Base-by-base conservation (phyloP, 2,888 invertebrate species). In the Tiphia femorata region DNA sequence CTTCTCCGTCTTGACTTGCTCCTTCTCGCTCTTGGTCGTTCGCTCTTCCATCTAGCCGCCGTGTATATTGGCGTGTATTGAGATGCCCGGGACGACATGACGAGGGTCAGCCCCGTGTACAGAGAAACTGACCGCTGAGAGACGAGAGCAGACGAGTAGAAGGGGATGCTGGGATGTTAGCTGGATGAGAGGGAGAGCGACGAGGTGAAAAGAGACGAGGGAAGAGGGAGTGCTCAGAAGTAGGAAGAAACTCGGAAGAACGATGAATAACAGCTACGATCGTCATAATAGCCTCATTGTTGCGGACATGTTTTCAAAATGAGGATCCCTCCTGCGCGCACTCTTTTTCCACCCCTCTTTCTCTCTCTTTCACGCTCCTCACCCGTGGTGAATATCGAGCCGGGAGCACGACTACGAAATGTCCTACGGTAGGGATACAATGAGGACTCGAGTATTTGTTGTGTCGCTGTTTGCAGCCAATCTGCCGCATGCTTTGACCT, bases 251-350 rank as follows among this genome's bases (percentile, higher is more conserved):
- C 23, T 20, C 17, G 58, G 43, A 59, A 56, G 46, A 29, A 56
- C 33, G 56, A 65, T 61, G 59, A 73, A 74, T 58, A 52, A 67
- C 70, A 64, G 62, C 69, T 64, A 73, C 72, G 75, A 79, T 80
- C 73, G 77, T 78, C 76, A 79, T 81, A 80, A 81, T 79, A 74
- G 78, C 66, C 71, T 78, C 72, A 80, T 83, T 83, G 83, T 83
- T 83, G 82, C 70, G 80, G 81, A 80, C 77, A 77, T 83, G 83
- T 83, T 83, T 82, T 81, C 67, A 74, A 80, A 82, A 82, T 81
- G 77, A 76, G 77, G 69, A 73, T 64, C 57, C 60, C 53, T 64
- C 55, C 49, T 25, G 38, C 33, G 43, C 17, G 29, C 25, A 41
- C 30, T 48, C 37, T 35, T n/a, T 43, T 51, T 42, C 46, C 25